Percentiles rank a stretch among this genome's conserved stretches.
Conservation (phyloP, 2,113 vertebrate species). For the Upupa epops region DNA sequence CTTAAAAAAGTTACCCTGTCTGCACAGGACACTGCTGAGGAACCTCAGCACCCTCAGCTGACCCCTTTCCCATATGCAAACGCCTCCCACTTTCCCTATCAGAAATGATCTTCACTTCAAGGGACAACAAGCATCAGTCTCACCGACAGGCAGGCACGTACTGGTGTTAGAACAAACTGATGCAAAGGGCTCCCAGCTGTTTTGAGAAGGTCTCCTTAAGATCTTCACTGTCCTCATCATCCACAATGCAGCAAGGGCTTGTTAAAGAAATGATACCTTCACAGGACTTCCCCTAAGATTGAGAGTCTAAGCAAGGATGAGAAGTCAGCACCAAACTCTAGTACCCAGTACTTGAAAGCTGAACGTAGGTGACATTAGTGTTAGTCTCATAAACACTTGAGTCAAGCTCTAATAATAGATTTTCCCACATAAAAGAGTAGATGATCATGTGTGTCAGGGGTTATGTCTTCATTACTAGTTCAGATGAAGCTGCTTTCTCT, state of each 20-base stretch:
- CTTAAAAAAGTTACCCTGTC: not conserved
- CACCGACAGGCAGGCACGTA: not conserved
- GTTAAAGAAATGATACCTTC: not conserved
- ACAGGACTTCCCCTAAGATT: not conserved
- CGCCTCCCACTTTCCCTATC: not conserved
- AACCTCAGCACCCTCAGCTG: not conserved
- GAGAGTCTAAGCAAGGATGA: not conserved
- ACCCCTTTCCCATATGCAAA: not conserved
- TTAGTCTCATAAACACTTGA: not conserved
- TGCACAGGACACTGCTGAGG: not conserved
- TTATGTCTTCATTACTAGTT: slow-evolving; percentile 4
- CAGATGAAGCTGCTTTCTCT: not conserved
- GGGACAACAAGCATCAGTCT: not conserved
- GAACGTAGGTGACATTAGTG: not conserved
- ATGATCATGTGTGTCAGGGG: not conserved
- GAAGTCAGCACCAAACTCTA: not conserved
- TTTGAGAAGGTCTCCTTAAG: not conserved
- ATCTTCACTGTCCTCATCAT: not conserved
- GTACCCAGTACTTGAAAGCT: not conserved
- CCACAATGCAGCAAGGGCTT: not conserved
- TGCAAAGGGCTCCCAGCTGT: not conserved
- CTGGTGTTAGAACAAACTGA: not conserved
- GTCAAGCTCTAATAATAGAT: slow-evolving; percentile 26
- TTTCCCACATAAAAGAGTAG: slow-evolving; percentile 37
- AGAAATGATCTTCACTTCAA: not conserved